These are phyloP conservation scores for Podiceps cristatus DNA, from an alignment of 2,113 vertebrate genomes.

Conservation along the genomic window DNA sequence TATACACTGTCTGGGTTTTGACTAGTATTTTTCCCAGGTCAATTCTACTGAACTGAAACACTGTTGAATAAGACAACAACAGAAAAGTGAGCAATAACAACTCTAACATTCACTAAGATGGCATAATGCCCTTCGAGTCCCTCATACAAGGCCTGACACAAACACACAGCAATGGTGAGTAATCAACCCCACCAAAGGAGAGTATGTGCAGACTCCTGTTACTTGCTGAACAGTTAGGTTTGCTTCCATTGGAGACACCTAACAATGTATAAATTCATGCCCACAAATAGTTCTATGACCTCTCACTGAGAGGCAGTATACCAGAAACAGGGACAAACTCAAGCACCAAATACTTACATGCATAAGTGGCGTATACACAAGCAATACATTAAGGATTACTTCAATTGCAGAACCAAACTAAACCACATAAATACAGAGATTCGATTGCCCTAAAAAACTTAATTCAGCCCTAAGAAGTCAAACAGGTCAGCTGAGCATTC, in stretches of 20 bases:
- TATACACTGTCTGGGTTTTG: neutral
- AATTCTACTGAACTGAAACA: neutral
- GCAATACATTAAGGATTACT: neutral
- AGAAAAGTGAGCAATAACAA: neutral
- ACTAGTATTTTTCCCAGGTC: neutral
- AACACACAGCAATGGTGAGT: neutral
- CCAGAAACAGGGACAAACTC: neutral
- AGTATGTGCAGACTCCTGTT: neutral
- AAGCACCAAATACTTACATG: neutral
- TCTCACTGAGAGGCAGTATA: neutral
- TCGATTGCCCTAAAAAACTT: neutral
- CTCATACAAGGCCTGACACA: neutral
- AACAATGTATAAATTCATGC: neutral
- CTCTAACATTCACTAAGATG: neutral
- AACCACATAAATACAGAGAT: neutral
- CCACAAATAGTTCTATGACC: neutral
- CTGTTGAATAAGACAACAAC: neutral
- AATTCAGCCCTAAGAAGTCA: accelerated
- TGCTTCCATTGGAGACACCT: neutral
- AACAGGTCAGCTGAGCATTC: neutral
- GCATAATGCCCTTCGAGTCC: neutral
- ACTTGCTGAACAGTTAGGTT: neutral
- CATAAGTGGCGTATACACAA: neutral
- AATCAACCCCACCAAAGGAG: neutral
- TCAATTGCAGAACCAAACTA: neutral